phyloP scores from a whole-genome alignment of 2,888 invertebrate species.

The Campopleginae sp. region DNA sequence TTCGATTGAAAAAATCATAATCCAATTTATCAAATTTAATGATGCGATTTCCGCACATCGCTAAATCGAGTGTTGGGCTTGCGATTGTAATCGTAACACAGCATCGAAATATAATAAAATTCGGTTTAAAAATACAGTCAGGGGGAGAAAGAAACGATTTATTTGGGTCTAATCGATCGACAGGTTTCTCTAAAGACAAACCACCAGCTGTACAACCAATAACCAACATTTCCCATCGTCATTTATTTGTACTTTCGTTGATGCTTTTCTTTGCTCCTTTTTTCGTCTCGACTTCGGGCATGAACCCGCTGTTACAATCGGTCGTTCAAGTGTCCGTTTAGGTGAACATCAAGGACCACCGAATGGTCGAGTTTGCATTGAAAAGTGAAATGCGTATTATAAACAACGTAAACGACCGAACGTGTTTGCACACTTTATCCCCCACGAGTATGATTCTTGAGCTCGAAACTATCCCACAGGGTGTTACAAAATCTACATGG shows the following conservation, averaged over 20 bases:
- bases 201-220: slow-evolving; percentile 26
- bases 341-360: slow-evolving; percentile 7
- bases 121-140: neutral
- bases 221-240: slow-evolving; percentile 36
- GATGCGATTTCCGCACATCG: no score
- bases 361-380: slow-evolving; percentile 34
- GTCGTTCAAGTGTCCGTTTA: slow-evolving; percentile 27
- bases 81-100: neutral
- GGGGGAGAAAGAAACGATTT: neutral
- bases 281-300: neutral
- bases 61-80: neutral
- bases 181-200: neutral
- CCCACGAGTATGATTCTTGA: slow-evolving; percentile 6
- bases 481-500: slow-evolving; percentile 12
- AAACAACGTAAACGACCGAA: slow-evolving; percentile 4
- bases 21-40: no score
- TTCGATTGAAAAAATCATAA: no score
- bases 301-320: slow-evolving; percentile 30
- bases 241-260: slow-evolving; percentile 24
- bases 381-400: neutral
- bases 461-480: slow-evolving; percentile 4
- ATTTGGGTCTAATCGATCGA: neutral
- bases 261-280: neutral
- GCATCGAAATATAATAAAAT: neutral
- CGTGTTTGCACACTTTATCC: neutral